These are phyloP conservation scores for Alloplasta piceator DNA, from an alignment of 2,888 invertebrate genomes.

Conservation along the genomic window DNA sequence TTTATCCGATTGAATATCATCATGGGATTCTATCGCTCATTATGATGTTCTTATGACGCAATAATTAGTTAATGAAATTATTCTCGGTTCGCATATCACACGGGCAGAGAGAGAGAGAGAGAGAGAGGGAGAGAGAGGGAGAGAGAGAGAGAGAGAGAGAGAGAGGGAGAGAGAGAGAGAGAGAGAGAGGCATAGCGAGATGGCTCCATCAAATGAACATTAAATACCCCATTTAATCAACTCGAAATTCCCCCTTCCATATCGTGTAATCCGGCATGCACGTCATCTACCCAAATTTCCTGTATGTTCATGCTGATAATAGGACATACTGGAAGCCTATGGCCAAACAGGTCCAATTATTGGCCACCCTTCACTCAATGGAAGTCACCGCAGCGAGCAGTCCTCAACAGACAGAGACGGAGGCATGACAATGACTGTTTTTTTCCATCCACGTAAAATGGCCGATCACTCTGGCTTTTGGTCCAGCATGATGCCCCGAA, in stretches of 20 bases:
- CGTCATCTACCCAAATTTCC: conserved; percentile 56
- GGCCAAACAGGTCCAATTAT: not conserved
- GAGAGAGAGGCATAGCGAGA: too few relatives aligned
- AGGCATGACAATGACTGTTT: conserved; percentile 20
- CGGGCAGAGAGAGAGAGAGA: not conserved
- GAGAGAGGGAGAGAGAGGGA: too few relatives aligned
- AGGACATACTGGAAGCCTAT: not conserved
- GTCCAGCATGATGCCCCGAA: conserved; percentile 1
- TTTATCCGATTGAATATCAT: conserved; percentile 38
- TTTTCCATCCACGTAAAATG: too few relatives aligned
- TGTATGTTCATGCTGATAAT: conserved; percentile 49
- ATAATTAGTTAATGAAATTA: conserved; percentile 50
- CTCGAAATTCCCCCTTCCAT: conserved; percentile 25
- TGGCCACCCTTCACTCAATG: conserved; percentile 10
- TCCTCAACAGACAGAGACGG: not conserved
- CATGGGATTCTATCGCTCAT: not conserved
- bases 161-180: too few relatives aligned
- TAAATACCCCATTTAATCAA: conserved; percentile 61
- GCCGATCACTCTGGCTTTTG: not conserved
- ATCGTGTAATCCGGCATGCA: not conserved
- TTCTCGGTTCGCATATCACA: conserved; percentile 41
- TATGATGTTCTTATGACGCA: conserved; percentile 18
- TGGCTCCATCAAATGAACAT: conserved; percentile 48
- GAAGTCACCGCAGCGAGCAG: not conserved
- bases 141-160: too few relatives aligned